phyloP scores from a whole-genome alignment of 2,888 invertebrate genomes.

The Hofmannophila pseudospretella region DNA sequence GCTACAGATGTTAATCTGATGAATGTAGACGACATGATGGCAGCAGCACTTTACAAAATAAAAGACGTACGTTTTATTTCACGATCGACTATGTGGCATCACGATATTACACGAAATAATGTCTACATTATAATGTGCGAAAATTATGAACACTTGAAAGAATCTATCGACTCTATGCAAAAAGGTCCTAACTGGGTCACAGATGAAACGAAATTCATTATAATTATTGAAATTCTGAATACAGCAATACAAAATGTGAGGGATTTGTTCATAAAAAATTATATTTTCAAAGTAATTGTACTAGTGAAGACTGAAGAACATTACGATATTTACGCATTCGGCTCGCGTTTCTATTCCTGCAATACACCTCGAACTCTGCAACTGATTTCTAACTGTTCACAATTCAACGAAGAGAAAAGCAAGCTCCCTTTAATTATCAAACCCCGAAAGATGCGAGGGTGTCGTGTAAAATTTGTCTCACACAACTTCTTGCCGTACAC shows the following conservation, averaged over 20 bases:
- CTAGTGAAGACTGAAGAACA: constrained; percentile 14
- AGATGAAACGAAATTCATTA: constrained; percentile 26
- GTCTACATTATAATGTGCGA: constrained; percentile 26
- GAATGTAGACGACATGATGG: constrained; percentile 19
- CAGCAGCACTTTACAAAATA: constrained; percentile 22
- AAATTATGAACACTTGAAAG: constrained; percentile 23
- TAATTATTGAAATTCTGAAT: constrained; percentile 22
- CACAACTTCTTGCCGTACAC: constrained; percentile 28
- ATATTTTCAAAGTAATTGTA: constrained; percentile 21
- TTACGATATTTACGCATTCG: constrained; percentile 16
- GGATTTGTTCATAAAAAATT: constrained; percentile 21
- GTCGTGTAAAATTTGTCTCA: constrained; percentile 21
- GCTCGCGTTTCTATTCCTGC: constrained; percentile 10
- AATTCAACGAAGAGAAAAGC: neutral
- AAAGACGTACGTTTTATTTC: constrained; percentile 22
- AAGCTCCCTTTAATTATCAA: neutral
- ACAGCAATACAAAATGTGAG: constrained; percentile 17
- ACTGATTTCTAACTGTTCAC: constrained; percentile 8
- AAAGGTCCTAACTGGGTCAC: constrained; percentile 32
- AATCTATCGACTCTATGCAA: constrained; percentile 18
- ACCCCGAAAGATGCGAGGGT: constrained; percentile 11
- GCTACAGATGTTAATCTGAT: constrained; percentile 24
- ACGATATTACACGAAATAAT: constrained; percentile 15
- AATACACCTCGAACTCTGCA: constrained; percentile 7
- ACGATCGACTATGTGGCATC: constrained; percentile 20